A percentile compares a stretch with the other conserved stretches of the same genome.
Evolutionary conservation across 2,797 vertebrate genomes (phyloP).

Genomic region (Chrysocyon brachyurus): DNA sequence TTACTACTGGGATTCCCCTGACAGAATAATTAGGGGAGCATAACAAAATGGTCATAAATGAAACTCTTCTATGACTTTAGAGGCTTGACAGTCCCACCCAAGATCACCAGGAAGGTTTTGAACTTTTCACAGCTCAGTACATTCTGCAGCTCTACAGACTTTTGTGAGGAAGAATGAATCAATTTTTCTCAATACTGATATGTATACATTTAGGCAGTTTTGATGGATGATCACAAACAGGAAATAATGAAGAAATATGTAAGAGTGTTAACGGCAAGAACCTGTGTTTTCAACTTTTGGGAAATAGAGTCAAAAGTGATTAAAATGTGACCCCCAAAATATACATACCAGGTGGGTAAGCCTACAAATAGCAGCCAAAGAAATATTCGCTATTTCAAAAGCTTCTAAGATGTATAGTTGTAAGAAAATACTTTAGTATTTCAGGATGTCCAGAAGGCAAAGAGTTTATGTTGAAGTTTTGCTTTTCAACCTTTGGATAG

Average conservation of each 20-base stretch:
- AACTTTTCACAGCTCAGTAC: not conserved
- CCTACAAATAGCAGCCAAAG: not conserved
- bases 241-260: not conserved
- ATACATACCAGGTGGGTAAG: not conserved
- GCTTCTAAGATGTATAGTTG: not conserved
- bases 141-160: not conserved
- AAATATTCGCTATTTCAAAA: not conserved
- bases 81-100: not conserved
- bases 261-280: not conserved
- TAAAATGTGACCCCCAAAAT: constrained; percentile 20
- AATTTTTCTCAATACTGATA: not conserved
- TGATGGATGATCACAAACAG: not conserved
- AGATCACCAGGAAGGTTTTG: not conserved
- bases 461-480: not conserved
- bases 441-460: constrained; percentile 12
- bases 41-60: not conserved
- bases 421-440: not conserved
- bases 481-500: constrained; percentile 33
- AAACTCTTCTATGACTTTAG: not conserved
- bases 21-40: not conserved
- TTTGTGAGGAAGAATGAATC: not conserved
- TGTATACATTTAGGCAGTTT: not conserved
- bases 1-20: not conserved
- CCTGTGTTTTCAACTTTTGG: constrained; percentile 35
- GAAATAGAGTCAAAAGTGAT: not conserved